A percentile compares a stretch with the other conserved stretches of the same genome.
phyloP scores from a whole-genome alignment of 2,888 invertebrate genomes.

The Scelioninae gen. 2 region DNA sequence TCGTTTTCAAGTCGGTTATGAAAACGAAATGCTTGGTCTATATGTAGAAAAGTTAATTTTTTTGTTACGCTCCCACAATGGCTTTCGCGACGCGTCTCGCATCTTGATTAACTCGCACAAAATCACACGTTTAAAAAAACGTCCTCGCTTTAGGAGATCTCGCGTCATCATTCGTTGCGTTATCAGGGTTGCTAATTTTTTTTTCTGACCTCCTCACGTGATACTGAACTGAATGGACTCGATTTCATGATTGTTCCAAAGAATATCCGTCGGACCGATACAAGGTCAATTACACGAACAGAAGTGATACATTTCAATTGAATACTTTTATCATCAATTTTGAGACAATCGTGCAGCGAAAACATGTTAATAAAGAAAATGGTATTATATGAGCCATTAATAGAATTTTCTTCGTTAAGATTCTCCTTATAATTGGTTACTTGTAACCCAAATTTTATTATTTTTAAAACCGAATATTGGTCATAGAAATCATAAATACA shows the following conservation, averaged over 20 bases:
- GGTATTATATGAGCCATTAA: too few species aligned
- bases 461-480: too few species aligned
- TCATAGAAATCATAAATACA: too few species aligned
- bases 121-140: constrained; percentile 17
- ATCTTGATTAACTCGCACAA: constrained; percentile 2
- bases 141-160: background rate
- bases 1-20: constrained; percentile 21
- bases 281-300: too few species aligned
- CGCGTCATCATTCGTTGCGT: background rate
- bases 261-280: constrained; percentile 29
- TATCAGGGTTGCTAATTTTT: constrained; percentile 37
- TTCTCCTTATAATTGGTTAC: too few species aligned
- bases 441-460: too few species aligned
- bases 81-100: constrained; percentile 10
- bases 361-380: too few species aligned
- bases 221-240: constrained; percentile 31
- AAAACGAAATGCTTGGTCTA: background rate
- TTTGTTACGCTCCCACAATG: too few species aligned
- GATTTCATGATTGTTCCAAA: constrained; percentile 41
- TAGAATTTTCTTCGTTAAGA: too few species aligned
- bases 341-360: too few species aligned
- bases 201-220: constrained; percentile 43
- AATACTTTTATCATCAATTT: too few species aligned
- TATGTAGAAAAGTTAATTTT: background rate
- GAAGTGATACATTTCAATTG: too few species aligned